phyloP scores from a whole-genome alignment of 2,888 invertebrate species.

The Xestia ashworthii region DNA sequence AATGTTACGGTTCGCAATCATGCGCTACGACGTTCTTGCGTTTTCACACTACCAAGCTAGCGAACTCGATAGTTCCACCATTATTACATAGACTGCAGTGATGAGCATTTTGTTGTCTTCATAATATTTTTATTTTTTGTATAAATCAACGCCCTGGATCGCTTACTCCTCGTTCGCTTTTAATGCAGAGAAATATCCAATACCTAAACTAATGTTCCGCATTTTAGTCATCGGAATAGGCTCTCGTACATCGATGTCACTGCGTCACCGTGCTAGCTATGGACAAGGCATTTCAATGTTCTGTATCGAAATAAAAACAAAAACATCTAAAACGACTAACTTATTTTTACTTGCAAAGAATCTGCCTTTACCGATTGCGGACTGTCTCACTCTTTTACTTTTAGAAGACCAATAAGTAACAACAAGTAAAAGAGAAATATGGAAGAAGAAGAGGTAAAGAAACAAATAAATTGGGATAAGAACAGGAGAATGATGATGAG shows the following conservation, averaged over 20 bases:
- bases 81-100: conserved; percentile 27
- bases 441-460: no score
- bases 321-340: neutral
- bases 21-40: neutral
- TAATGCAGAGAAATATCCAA: neutral
- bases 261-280: neutral
- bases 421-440: no score
- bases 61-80: conserved; percentile 19
- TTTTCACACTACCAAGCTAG: neutral
- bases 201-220: neutral
- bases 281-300: neutral
- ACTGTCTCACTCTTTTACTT: neutral
- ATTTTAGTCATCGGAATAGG: neutral
- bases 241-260: neutral
- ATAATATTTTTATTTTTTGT: neutral
- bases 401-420: no score
- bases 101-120: neutral
- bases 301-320: neutral
- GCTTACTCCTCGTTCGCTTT: no score
- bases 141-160: no score
- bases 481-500: no score
- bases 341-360: neutral
- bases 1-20: neutral
- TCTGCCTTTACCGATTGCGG: neutral
- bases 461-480: no score